Base-by-base conservation (phyloP, 2,888 invertebrate species). In the Papilio elwesi region DNA sequence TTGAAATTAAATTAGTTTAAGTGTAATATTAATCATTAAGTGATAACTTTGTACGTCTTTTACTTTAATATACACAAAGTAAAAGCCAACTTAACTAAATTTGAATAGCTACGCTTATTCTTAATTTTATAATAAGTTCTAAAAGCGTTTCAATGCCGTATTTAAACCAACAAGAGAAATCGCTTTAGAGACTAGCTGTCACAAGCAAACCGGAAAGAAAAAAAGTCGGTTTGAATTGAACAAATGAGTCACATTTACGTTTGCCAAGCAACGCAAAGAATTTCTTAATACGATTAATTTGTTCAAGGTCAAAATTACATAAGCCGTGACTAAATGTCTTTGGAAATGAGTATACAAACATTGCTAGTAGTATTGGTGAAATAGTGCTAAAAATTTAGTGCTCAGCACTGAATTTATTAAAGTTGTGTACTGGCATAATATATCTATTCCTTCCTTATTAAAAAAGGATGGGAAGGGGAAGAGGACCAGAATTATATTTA, bases 161-260 rank as follows among this genome's bases (percentile, higher is more conserved):
- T 70, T 62, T 53, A 43, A 63, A 59, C 16, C 53, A 64, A 53
- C 55, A 70, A 71, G 71, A 71, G 59, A 66, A 59, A 38, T 48
- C 55, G 65, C 55, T 65, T 64, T 15, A 65, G 70, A 49, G 49
- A 59, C 51, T 59, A 43, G 49, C 48, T 63, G 71, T 71, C 57
- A 38, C 49, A 13, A 36, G 36, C 47, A 51, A 49, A 55, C 57
- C 38, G 57, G 52, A 43, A 49, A 43, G 16, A 57, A 51, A 71
- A 71, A 63, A 65, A 71, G 66, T 51, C 51, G 36, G 43, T 8
- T 53, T 12, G 70, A 63, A 52, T 71, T 71, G 13, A 16, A 66
- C 65, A 71, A 71, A 71, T 66, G 66, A 38, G 38, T 38, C 57
- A 66, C 70, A 70, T 48, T 71, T 71, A 59, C 70, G 48, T 36